Percentiles rank a stretch among this genome's conserved stretches.
Evolutionary conservation across 2,113 vertebrate genomes (phyloP).

Genomic region (Oophaga pumilio): DNA sequence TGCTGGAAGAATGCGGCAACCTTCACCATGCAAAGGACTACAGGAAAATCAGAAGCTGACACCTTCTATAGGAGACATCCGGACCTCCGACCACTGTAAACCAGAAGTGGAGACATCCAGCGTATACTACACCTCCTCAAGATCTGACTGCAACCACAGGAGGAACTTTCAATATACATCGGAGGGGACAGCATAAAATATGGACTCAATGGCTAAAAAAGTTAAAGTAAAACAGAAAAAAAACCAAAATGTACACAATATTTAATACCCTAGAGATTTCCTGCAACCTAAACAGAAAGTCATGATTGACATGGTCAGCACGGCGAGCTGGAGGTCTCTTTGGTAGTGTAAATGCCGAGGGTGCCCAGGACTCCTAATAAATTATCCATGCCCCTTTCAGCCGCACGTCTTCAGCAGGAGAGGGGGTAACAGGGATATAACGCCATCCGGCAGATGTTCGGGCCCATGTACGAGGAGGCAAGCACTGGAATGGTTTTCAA

Average conservation of each 20-base stretch:
- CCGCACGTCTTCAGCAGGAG: background rate
- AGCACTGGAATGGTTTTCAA: conserved; percentile 64
- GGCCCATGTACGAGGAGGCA: background rate
- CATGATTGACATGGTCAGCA: conserved; percentile 75
- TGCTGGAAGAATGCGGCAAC: background rate
- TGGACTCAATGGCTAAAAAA: no score
- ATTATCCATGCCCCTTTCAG: conserved; percentile 30
- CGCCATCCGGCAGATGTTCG: background rate
- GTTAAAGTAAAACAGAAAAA: background rate
- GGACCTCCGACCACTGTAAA: background rate
- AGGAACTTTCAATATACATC: no score
- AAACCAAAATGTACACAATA: background rate
- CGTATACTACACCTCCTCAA: no score
- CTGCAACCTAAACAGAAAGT: conserved; percentile 77
- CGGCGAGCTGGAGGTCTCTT: background rate
- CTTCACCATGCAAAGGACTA: background rate
- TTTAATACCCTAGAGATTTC: conserved; percentile 74
- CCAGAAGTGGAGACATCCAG: background rate
- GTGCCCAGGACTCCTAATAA: background rate
- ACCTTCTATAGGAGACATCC: background rate
- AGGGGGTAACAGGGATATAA: background rate
- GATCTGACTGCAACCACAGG: no score
- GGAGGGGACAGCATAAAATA: no score
- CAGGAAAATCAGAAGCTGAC: background rate
- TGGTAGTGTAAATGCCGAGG: background rate